Conservation (phyloP, 2,113 vertebrate genomes). For the Thermophis baileyi region DNA sequence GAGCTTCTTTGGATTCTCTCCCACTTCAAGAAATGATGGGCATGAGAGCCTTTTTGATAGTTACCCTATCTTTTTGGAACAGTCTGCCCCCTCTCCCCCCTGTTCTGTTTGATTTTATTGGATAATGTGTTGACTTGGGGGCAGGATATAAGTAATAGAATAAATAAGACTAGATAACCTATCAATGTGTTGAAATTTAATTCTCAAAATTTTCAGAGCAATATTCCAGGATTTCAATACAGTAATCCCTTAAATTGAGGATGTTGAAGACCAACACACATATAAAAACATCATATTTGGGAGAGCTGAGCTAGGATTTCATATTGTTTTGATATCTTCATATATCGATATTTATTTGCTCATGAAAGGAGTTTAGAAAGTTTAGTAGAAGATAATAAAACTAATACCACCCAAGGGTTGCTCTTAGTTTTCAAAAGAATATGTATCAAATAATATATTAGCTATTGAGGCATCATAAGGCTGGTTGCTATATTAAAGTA, state of each 20-base stretch:
- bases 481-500: background rate
- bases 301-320: background rate
- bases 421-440: background rate
- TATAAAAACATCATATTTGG: background rate
- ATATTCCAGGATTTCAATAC: background rate
- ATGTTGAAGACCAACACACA: background rate
- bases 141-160: background rate
- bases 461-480: background rate
- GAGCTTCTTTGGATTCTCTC: background rate
- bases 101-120: background rate
- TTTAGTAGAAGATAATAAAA: background rate
- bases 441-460: background rate
- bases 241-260: background rate
- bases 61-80: background rate
- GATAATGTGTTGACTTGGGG: background rate
- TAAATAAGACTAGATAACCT: background rate
- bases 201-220: background rate
- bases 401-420: background rate
- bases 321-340: background rate
- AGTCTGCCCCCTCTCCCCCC: background rate
- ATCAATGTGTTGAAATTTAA: background rate
- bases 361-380: background rate
- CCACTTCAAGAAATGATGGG: background rate
- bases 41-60: background rate
- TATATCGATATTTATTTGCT: background rate